Evolutionary conservation across 2,888 invertebrate genomes (phyloP), one percentile per base, ranked within the genome.

Genomic region (Allolobophora icterica): DNA sequence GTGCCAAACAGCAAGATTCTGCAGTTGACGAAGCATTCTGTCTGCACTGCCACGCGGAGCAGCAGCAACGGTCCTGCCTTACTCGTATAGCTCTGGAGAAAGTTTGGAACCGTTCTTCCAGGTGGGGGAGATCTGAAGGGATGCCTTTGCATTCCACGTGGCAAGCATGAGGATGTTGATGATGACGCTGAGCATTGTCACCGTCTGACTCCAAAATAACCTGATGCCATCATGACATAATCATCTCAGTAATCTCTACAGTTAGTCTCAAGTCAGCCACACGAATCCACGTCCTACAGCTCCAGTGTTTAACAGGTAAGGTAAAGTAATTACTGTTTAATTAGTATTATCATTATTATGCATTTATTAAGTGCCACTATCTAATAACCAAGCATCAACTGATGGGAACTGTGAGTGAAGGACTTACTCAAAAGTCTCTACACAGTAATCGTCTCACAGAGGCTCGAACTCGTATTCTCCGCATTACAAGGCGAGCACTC

Each of bases 91-190:
- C 30, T 52, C 84, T 35, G 91, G 40, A 34, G 92, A 89, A 33
- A 91, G 84, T 84, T n/a, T 33, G 87, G 90, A 45, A 33, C 52
- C 40, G 89, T 91, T 92, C 33, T 91, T 89, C 38, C 89, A 17
- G 52, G 42, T 34, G 34, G 52, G 52, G 34, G 83, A 40, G 58
- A 45, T 91, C 33, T 83, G 91, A 24, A 92, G 58, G 17, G 92
- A 90, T 71, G 91, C 91, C 38, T 91, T 91, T 13, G 94, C 93
- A 35, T 93, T 91, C 94, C 94, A 94, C 6, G 93, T 93, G 84
- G 91, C 52, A 89, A 94, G 92, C 92, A 94, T 93, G 83, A 94
- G 84, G 33, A 93, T 89, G 91, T 93, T 94, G 91, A 94, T 91
- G 35, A 92, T 91, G 89, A 94, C 90, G 52, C 93, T 93, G 71